Evolutionary conservation across 2,113 vertebrate species (phyloP).

Genomic region (Alligator mississippiensis): DNA sequence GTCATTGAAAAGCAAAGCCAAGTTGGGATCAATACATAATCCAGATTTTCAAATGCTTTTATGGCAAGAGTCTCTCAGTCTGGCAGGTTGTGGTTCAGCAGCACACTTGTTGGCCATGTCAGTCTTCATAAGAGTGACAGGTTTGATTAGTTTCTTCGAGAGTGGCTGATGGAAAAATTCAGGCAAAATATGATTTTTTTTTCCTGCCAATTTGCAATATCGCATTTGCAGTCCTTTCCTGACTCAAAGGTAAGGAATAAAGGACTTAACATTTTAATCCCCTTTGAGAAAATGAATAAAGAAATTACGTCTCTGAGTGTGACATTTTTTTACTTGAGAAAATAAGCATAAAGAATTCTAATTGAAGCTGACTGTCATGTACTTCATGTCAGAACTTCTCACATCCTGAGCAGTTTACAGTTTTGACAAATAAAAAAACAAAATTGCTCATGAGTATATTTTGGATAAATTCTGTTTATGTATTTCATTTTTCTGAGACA

Average conservation of each 20-base stretch:
- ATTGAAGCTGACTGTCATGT: neutral
- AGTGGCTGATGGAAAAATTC: conserved; percentile 43
- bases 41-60: neutral
- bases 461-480: neutral
- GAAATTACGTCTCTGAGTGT: conserved; percentile 34
- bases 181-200: conserved; percentile 19
- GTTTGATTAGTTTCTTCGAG: conserved; percentile 60
- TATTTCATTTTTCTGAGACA: neutral
- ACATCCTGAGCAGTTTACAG: neutral
- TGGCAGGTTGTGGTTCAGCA: conserved; percentile 59
- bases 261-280: conserved; percentile 50
- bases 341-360: conserved; percentile 1
- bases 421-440: neutral
- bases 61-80: conserved; percentile 16
- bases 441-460: neutral
- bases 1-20: neutral
- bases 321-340: conserved; percentile 5
- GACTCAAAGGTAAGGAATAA: conserved; percentile 47
- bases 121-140: conserved; percentile 61
- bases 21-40: conserved; percentile 50
- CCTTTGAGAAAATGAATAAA: conserved; percentile 43
- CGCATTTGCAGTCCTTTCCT: conserved; percentile 15
- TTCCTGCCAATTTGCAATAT: conserved; percentile 40
- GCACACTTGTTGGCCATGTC: conserved; percentile 53
- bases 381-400: neutral